Conservation (phyloP, 2,888 invertebrate genomes). For the Ceratothoa steindachneri region DNA sequence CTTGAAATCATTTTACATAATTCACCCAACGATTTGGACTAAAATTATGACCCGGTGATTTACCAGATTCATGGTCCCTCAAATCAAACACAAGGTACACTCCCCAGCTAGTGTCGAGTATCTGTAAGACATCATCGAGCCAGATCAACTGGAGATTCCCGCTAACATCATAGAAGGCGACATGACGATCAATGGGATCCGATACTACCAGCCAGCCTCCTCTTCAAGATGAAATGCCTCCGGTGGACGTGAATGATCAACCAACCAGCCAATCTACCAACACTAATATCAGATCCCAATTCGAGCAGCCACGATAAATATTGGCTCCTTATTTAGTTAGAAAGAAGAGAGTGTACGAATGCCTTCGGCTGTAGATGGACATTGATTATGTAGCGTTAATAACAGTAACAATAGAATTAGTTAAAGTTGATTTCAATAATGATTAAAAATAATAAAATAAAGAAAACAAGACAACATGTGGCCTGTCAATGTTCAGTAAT, state of each 20-base stretch:
- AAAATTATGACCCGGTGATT: constrained; percentile 98
- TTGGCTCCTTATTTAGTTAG: too few relatives aligned
- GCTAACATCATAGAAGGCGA: constrained; percentile 94
- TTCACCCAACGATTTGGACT: constrained; percentile 95
- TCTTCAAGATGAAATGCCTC: not conserved
- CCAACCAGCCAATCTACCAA: too few relatives aligned
- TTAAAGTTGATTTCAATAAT: too few relatives aligned
- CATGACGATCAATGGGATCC: constrained; percentile 61
- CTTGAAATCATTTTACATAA: constrained; percentile 89
- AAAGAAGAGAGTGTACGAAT: too few relatives aligned
- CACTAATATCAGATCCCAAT: too few relatives aligned
- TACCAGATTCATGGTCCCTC: constrained; percentile 94
- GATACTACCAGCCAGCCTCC: not conserved
- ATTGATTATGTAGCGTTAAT: too few relatives aligned
- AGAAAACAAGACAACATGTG: too few relatives aligned
- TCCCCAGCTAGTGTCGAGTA: constrained; percentile 86
- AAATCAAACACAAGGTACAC: constrained; percentile 82
- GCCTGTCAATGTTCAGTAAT: not conserved
- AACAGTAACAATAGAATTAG: too few relatives aligned
- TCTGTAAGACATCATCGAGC: constrained; percentile 82
- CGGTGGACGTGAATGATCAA: not conserved
- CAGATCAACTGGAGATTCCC: constrained; percentile 89
- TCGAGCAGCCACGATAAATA: not conserved
- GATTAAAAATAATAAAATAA: too few relatives aligned
- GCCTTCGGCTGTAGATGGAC: too few relatives aligned